These are phyloP conservation scores for Pedionomus torquatus DNA, from an alignment of 2,113 vertebrate genomes.

Conservation along the genomic window DNA sequence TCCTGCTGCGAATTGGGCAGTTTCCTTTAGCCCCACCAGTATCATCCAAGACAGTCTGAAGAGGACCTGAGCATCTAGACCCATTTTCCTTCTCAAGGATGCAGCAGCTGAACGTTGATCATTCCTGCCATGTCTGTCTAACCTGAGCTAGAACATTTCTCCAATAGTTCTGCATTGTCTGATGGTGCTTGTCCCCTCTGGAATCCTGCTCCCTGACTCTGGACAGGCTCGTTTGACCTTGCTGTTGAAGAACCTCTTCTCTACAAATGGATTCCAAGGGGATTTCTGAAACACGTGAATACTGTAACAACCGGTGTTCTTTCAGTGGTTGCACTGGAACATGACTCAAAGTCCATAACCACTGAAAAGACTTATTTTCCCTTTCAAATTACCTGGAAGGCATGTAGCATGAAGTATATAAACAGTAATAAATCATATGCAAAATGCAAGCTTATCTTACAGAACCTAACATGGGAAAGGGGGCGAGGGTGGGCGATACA, in stretches of 20 bases:
- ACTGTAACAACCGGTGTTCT: not conserved
- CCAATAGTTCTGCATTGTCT: not conserved
- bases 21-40: not conserved
- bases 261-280: not conserved
- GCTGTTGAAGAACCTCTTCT: not conserved
- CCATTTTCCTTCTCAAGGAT: not conserved
- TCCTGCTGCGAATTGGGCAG: accelerated
- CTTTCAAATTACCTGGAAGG: not conserved
- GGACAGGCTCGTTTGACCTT: accelerated
- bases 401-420: not conserved
- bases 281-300: not conserved
- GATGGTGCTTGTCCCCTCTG: too few species aligned
- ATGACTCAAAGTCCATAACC: not conserved
- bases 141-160: not conserved
- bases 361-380: not conserved
- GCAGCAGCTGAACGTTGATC: not conserved
- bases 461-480: not conserved
- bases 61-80: not conserved
- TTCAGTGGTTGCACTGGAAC: not conserved
- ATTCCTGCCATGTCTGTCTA: not conserved
- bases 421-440: not conserved
- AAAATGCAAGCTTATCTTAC: not conserved
- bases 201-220: not conserved
- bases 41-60: not conserved
- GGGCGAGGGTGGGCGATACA: not conserved